Evolutionary conservation across 2,113 vertebrate genomes (phyloP), one percentile per base, ranked within the genome.

Genomic region (Reinhardtius hippoglossoides): DNA sequence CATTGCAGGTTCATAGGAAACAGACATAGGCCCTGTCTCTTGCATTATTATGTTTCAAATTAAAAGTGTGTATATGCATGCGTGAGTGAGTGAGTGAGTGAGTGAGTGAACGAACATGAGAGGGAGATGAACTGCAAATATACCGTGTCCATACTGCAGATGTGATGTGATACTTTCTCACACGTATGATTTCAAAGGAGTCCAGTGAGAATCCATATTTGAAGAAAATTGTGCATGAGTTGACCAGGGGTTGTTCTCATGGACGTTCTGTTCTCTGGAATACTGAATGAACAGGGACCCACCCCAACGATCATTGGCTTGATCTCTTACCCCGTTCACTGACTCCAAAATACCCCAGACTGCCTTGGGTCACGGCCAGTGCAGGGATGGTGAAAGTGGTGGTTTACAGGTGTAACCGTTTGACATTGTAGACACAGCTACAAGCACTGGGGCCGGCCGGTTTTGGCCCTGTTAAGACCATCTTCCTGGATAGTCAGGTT

Each of bases 1-100:
- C 92, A 90, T 91, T 93, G 92, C 84, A 80, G 93, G 94, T 94
- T 96, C 94, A 93, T 94, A 94, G 90, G 90, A 94, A 95, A 93
- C 92, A 95, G 93, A 93, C 92, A 87, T 74, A 78, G 92, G 80
- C 83, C 75, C 80, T 76, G 86, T 91, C 90, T 90, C 79, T 78
- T 88, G 88, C 86, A 89, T 92, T 93, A 94, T 90, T 92, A 87
- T 92, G 90, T 94, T 94, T 93, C 89, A 89, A 87, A 87, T 91
- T 86, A 58, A 86, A 63, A 65, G 85, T 66, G 73, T 72, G 52
- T 85, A 26, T 60, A 76, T 21, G 31, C 83, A 76, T 50, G 37
- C 58, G 50, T 60, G 75, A 0, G 21, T 62, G 56, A 9, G 48
- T 55, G 55, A 21, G 54, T 65, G 68, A 44, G 24, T 61, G 71